Evolutionary conservation across 2,797 vertebrate species (phyloP).

Genomic region (Mormyrus hasselquistii): DNA sequence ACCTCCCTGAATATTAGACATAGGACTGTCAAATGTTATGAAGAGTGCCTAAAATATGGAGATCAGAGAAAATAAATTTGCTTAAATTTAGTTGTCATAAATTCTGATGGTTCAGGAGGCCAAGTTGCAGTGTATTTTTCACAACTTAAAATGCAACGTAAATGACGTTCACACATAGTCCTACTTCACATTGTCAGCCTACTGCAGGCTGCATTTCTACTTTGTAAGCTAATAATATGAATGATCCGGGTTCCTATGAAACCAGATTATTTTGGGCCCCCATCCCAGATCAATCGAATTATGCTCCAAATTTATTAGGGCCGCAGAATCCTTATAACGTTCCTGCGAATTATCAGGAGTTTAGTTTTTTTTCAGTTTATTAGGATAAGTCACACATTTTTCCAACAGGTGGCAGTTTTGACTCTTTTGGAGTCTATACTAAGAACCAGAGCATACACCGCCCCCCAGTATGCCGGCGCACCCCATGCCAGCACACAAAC

Average conservation of each 20-base stretch:
- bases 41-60: background rate
- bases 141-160: background rate
- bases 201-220: background rate
- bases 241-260: background rate
- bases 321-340: background rate
- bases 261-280: too few relatives aligned
- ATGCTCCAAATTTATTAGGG: background rate
- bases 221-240: background rate
- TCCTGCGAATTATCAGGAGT: too few relatives aligned
- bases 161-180: background rate
- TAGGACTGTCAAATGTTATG: background rate
- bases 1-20: background rate
- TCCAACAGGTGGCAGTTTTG: background rate
- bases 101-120: background rate
- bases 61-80: background rate
- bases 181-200: background rate
- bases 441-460: background rate
- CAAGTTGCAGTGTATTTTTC: background rate
- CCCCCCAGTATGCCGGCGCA: background rate
- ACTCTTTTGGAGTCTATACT: background rate
- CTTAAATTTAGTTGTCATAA: background rate
- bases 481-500: background rate
- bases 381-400: background rate
- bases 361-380: background rate
- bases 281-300: background rate